Conservation (phyloP, 2,797 vertebrate genomes). For the Schizopygopsis malacanthus region DNA sequence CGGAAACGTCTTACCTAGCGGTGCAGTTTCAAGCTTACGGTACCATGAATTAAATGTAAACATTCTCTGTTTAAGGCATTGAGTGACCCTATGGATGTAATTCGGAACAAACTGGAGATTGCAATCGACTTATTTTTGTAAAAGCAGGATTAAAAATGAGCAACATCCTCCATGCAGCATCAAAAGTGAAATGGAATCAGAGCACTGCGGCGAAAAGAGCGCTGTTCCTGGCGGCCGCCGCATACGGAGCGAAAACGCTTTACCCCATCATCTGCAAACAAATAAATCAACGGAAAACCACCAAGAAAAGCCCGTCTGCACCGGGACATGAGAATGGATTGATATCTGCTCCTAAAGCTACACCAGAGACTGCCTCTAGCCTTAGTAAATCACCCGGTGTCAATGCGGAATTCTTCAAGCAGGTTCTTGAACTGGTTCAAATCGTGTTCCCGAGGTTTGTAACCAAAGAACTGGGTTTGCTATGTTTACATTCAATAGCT, state of each 20-base stretch:
- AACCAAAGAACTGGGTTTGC: slow-evolving; percentile 87
- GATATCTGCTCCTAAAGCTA: slow-evolving; percentile 57
- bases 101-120: slow-evolving; percentile 33
- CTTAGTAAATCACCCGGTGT: slow-evolving; percentile 80
- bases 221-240: slow-evolving; percentile 86
- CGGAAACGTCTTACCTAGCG: slow-evolving; percentile 70
- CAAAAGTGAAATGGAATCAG: slow-evolving; percentile 83
- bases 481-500: slow-evolving; percentile 91
- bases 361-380: slow-evolving; percentile 32
- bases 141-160: slow-evolving; percentile 74
- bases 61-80: not conserved
- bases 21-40: slow-evolving; percentile 55
- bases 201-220: slow-evolving; percentile 83
- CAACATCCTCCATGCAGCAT: slow-evolving; percentile 82
- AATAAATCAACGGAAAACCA: slow-evolving; percentile 63
- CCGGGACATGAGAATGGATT: slow-evolving; percentile 70
- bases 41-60: slow-evolving; percentile 25
- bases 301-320: slow-evolving; percentile 20
- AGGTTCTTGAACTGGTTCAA: slow-evolving; percentile 87
- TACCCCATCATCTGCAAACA: slow-evolving; percentile 85
- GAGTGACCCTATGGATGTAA: slow-evolving; percentile 65
- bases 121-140: not conserved
- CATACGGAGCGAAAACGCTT: slow-evolving; percentile 85
- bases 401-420: slow-evolving; percentile 87
- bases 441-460: slow-evolving; percentile 91